Evolutionary conservation across 2,113 vertebrate species (phyloP), one percentile per base, ranked within the genome.

Genomic region (Plotosus lineatus): DNA sequence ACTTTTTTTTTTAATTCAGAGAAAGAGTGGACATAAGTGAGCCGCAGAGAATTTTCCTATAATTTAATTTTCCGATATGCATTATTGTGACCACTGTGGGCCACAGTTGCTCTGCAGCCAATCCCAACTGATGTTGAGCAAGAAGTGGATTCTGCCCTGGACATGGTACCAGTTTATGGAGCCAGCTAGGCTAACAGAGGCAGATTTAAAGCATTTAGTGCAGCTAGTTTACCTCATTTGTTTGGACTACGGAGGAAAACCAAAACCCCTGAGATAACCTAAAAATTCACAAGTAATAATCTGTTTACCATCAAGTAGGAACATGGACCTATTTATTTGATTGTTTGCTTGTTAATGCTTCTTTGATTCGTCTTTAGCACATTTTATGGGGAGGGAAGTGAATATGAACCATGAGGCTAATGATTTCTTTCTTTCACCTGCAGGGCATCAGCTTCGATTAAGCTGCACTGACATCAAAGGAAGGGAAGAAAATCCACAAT

Each of bases 401-500:
- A 58, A 65, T 60, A 36, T 69, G 42, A 26, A 76, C 66, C 51
- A 78, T 51, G 63, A 78, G 66, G 36, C 28, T 65, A 81, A 81
- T 81, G 50, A 80, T 44, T 72, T 72, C 23, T 71, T 81, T 63
- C 38, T 23, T 75, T 81, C 75, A 53, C 74, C 78, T 83, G 78
- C 74, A 80, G 73, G 72, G 56, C 53, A 85, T 71, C 28, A 80
- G 81, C 55, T 80, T 33, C 33, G 9, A 74, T 60, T 60, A 75
- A 74, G 83, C 75, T 42, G 14, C 77, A 3, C 12, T 10, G 21
- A 44, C 63, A 63, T 42, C 26, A 66, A 33, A 46, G 51, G 38
- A 33, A 79, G 26, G 31, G 46, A 10, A 74, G 51, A 78, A 75
- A 69, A 82, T 75, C 21, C 19, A 33, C 17, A 2, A 61, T 79